phyloP scores from a whole-genome alignment of 2,888 invertebrate genomes.

The Tetropium fuscum region DNA sequence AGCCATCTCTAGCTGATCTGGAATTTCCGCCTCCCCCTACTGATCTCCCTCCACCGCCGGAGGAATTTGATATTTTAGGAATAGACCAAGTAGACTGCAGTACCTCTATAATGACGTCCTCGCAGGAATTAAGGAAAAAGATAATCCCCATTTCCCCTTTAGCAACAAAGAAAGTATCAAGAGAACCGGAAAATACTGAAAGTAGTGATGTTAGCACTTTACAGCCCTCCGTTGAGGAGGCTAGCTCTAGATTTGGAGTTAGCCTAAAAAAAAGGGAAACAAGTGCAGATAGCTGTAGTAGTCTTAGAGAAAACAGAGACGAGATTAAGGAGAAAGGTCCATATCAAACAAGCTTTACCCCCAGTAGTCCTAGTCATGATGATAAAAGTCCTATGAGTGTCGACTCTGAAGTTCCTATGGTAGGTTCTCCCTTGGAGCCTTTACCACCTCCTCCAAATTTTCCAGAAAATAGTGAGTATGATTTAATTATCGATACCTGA shows the following conservation, averaged over 20 bases:
- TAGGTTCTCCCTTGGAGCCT: conserved; percentile 67
- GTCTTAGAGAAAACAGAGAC: conserved; percentile 65
- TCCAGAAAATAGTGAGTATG: conserved; percentile 56
- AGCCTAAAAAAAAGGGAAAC: conserved; percentile 77
- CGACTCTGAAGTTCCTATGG: conserved; percentile 66
- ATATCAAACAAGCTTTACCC: conserved; percentile 62
- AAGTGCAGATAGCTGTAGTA: conserved; percentile 71
- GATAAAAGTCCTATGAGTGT: conserved; percentile 62
- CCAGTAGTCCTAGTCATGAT: conserved; percentile 63
- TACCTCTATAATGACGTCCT: conserved; percentile 55
- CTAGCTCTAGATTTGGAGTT: conserved; percentile 78
- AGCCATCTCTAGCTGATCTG: conserved; percentile 83
- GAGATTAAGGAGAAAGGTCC: conserved; percentile 63
- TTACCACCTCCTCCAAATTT: conserved; percentile 62
- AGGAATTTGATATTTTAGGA: conserved; percentile 68
- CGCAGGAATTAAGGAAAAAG: conserved; percentile 60
- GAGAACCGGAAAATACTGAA: conserved; percentile 51
- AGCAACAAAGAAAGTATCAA: conserved; percentile 58
- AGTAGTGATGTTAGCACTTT: conserved; percentile 70
- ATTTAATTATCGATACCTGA: too few species aligned
- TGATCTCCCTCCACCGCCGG: conserved; percentile 83
- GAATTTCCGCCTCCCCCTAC: conserved; percentile 91
- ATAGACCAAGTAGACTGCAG: conserved; percentile 55
- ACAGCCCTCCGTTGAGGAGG: conserved; percentile 79
- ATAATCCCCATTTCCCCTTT: conserved; percentile 59